These are phyloP conservation scores for Drosophila tsacasi DNA, from an alignment of 1,140 invertebrate species.

Conservation along the genomic window DNA sequence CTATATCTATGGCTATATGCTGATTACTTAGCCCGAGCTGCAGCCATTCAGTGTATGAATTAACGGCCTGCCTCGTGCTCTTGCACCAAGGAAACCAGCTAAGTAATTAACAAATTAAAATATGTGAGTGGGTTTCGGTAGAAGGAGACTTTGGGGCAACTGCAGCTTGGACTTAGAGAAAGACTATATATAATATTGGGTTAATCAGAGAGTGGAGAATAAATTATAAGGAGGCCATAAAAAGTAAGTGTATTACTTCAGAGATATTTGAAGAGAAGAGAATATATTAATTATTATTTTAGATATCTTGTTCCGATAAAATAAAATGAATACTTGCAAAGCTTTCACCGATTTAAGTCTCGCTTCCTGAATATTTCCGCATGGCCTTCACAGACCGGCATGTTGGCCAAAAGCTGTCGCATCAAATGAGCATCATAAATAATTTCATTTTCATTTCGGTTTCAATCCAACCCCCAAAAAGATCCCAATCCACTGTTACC, in stretches of 20 bases:
- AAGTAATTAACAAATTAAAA: constrained; percentile 83
- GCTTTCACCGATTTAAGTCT: not conserved
- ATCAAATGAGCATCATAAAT: constrained; percentile 77
- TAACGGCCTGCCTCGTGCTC: constrained; percentile 42
- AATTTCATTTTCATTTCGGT: constrained; percentile 73
- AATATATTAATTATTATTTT: not conserved
- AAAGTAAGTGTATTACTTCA: not conserved
- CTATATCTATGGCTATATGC: constrained; percentile 50
- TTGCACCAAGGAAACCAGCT: constrained; percentile 45
- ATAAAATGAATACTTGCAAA: not conserved
- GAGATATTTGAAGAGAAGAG: not conserved
- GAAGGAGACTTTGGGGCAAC: too few species aligned
- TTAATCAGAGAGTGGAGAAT: not conserved
- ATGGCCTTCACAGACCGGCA: not conserved
- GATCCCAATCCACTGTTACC: constrained; percentile 19
- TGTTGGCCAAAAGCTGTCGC: constrained; percentile 65
- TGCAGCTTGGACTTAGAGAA: not conserved
- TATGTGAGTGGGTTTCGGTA: constrained; percentile 42
- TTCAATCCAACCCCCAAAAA: constrained; percentile 39
- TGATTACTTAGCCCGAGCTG: constrained; percentile 63
- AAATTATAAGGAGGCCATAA: not conserved
- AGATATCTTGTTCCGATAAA: not conserved
- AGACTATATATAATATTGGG: too few species aligned
- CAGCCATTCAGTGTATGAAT: constrained; percentile 64
- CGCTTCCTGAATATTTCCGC: constrained; percentile 1